phyloP scores from a whole-genome alignment of 1,140 invertebrate genomes.

The Drosophila sechellia region DNA sequence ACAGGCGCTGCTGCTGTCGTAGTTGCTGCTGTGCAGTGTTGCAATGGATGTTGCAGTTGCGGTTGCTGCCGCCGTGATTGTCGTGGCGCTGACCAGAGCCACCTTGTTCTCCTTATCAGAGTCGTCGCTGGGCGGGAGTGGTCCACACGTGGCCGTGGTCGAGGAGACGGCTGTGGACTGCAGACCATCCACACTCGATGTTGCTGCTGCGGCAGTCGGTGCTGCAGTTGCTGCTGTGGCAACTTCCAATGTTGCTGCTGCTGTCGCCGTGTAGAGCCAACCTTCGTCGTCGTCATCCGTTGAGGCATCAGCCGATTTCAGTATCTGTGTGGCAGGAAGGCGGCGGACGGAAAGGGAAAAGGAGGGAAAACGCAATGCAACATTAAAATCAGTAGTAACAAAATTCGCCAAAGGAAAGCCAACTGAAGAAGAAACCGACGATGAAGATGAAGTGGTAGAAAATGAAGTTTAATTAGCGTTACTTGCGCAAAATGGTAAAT shows the following conservation, averaged over 20 bases:
- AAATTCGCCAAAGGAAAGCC: conserved; percentile 45
- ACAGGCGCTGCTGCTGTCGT: conserved; percentile 74
- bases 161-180: conserved; percentile 73
- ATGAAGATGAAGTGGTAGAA: conserved; percentile 74
- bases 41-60: conserved; percentile 2
- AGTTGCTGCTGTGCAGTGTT: conserved; percentile 55
- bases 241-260: conserved; percentile 35
- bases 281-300: conserved; percentile 82
- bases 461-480: conserved; percentile 83
- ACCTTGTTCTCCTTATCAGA: conserved; percentile 84
- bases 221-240: conserved; percentile 15
- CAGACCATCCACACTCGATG: conserved; percentile 61
- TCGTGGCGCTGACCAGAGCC: conserved; percentile 54
- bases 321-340: conserved; percentile 54
- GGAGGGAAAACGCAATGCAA: conserved; percentile 40
- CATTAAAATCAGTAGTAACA: conserved; percentile 61
- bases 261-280: conserved; percentile 77
- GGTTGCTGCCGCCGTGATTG: conserved; percentile 16
- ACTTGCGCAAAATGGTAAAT: conserved; percentile 83
- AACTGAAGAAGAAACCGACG: conserved; percentile 35
- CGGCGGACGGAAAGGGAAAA: neutral
- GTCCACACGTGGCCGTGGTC: conserved; percentile 53
- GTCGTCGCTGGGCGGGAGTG: conserved; percentile 63
- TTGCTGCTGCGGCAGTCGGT: conserved; percentile 17
- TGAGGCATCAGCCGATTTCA: conserved; percentile 83